Conservation (phyloP, 2,888 invertebrate genomes). For the Cephonodes hylas region DNA sequence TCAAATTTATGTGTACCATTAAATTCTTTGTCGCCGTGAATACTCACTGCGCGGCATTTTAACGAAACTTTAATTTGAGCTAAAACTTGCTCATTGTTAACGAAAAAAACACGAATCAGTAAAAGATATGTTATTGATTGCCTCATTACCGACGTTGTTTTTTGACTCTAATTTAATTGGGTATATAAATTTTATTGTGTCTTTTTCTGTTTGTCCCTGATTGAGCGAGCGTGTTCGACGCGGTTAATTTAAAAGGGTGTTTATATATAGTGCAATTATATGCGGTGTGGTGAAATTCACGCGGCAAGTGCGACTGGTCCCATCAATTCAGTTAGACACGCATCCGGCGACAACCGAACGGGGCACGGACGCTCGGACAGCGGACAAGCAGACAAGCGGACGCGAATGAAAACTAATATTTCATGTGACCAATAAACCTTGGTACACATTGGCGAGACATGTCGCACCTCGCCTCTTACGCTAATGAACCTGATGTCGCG, state of each 20-base stretch:
- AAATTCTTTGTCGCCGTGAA: slow-evolving; percentile 50
- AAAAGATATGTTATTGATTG: slow-evolving; percentile 52
- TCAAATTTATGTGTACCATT: slow-evolving; percentile 68
- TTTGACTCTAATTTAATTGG: slow-evolving; percentile 68
- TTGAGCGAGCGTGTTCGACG: slow-evolving; percentile 15
- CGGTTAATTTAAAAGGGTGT: slow-evolving; percentile 41
- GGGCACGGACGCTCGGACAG: slow-evolving; percentile 48
- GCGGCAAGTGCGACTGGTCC: slow-evolving; percentile 52
- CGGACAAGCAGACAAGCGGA: slow-evolving; percentile 56
- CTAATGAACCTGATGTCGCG: slow-evolving; percentile 37
- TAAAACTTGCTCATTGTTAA: slow-evolving; percentile 52
- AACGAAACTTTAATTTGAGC: slow-evolving; percentile 67
- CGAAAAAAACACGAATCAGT: slow-evolving; percentile 43
- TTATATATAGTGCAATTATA: slow-evolving; percentile 54
- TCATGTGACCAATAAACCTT: slow-evolving; percentile 50
- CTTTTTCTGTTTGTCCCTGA: slow-evolving; percentile 17
- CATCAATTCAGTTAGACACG: slow-evolving; percentile 67
- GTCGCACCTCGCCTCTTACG: slow-evolving; percentile 31
- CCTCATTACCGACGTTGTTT: slow-evolving; percentile 57
- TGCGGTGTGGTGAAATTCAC: slow-evolving; percentile 60
- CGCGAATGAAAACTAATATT: slow-evolving; percentile 65
- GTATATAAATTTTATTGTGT: slow-evolving; percentile 53
- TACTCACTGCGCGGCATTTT: slow-evolving; percentile 56
- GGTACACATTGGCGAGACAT: slow-evolving; percentile 51
- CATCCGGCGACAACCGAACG: slow-evolving; percentile 66